Percentiles rank a stretch among this genome's conserved stretches.
phyloP scores from a whole-genome alignment of 2,888 invertebrate genomes.

The Thecophora atra region DNA sequence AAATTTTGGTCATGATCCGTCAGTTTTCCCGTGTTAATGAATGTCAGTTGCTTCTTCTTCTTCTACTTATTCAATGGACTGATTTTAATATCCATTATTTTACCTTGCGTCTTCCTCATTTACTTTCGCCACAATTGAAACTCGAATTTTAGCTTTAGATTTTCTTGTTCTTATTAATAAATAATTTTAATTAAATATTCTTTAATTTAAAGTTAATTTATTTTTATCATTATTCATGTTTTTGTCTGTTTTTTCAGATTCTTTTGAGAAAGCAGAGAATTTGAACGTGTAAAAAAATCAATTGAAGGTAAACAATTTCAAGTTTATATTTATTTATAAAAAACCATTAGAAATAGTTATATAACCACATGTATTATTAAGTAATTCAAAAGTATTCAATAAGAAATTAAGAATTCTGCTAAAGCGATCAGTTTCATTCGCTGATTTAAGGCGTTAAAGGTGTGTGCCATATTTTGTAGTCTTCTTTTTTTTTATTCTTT shows the following conservation, averaged over 20 bases:
- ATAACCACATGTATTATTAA: too few species aligned
- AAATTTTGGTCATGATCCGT: constrained; percentile 40
- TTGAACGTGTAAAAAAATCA: background rate
- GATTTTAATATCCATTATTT: too few species aligned
- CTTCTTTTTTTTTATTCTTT: background rate
- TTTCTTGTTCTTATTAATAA: background rate
- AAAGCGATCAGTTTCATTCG: too few species aligned
- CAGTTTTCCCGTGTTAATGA: constrained; percentile 26
- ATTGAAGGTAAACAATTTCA: background rate
- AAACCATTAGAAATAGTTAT: too few species aligned
- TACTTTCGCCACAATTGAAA: too few species aligned
- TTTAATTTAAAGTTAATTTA: background rate
- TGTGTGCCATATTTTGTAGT: background rate
- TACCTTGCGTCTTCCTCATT: too few species aligned
- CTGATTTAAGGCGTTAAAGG: too few species aligned
- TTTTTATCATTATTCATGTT: background rate
- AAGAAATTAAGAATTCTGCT: too few species aligned
- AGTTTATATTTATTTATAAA: background rate
- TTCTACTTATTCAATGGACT: too few species aligned
- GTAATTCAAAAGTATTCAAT: too few species aligned
- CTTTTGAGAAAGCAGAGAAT: background rate
- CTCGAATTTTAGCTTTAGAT: too few species aligned
- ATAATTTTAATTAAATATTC: background rate
- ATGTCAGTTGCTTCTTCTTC: background rate
- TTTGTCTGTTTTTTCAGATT: background rate